A percentile compares a stretch with the other conserved stretches of the same genome.
Conservation (phyloP, 2,888 invertebrate species). For the Coenonympha arcania region DNA sequence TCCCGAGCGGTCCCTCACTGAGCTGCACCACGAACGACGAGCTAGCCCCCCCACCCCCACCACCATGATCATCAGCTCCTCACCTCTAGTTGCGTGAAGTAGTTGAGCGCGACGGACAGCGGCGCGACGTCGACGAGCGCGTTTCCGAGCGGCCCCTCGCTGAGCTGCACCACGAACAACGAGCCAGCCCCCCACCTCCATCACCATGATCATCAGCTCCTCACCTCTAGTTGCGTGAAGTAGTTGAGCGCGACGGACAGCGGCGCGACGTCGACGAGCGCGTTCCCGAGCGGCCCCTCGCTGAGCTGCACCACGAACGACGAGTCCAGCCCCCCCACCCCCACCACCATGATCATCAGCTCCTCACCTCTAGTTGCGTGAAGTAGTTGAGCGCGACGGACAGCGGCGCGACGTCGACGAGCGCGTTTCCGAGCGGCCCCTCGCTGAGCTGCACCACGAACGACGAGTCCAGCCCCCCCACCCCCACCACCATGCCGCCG, state of each 20-base stretch:
- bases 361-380: constrained; percentile 68
- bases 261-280: constrained; percentile 80
- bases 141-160: too few relatives aligned
- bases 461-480: constrained; percentile 87
- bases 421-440: constrained; percentile 76
- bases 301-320: constrained; percentile 80
- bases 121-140: too few relatives aligned
- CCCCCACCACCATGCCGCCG: constrained; percentile 80
- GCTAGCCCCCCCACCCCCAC: too few relatives aligned
- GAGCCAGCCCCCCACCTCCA: too few relatives aligned
- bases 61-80: too few relatives aligned
- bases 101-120: too few relatives aligned
- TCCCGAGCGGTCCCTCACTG: too few relatives aligned
- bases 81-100: too few relatives aligned
- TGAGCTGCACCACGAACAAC: too few relatives aligned
- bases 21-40: too few relatives aligned
- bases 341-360: constrained; percentile 77
- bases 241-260: constrained; percentile 84
- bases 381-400: constrained; percentile 88
- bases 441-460: constrained; percentile 80
- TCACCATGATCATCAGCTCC: too few relatives aligned
- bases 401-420: constrained; percentile 80
- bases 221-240: constrained; percentile 5
- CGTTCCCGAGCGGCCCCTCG: too few relatives aligned
- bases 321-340: constrained; percentile 88